Base-by-base conservation (phyloP, 2,888 invertebrate genomes). In the Laothoe populi region DNA sequence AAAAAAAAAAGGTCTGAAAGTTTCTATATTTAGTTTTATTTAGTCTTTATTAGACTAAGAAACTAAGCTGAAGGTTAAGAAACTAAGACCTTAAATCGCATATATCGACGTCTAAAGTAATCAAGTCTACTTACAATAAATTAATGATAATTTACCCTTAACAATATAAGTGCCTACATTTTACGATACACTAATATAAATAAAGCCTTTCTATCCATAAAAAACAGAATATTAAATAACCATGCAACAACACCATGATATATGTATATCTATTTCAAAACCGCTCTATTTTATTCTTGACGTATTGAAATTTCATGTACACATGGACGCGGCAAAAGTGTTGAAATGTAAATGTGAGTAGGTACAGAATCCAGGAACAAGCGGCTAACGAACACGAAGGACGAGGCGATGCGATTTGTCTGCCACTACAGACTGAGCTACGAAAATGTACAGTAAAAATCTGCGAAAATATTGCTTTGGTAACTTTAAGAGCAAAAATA, bases 381-480 rank as follows among this genome's bases (percentile, higher is more conserved):
- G 82, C 83, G 86, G 78, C 87, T 90, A 89, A 90, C 90, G 88
- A 90, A 88, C 83, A 74, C 72, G 78, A 74, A 79, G 78, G 75
- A 75, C 78, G 78, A 79, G 78, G 74, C 78, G 79, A 78, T 80
- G 81, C 82, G 82, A 87, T 85, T 86, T 85, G 77, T 79, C 81
- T 78, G 71, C 73, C 71, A 65, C 74, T 69, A 68, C 67, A 63
- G 72, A 69, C 68, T 62, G 57, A 53, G 46, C 46, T 62, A 46
- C 58, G 48, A 48, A 62, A 40, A n/a, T 10, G 24, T 40, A 21
- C 7, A 58, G 24, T 3, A 42, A 58, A 40, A 19, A 53, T 53
- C 35, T 19, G 11, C 3, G 10, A 2, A 35, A 16, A 31, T 1
- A 35, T 11, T 44, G 7, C 2, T 44, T 44, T 42, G n/a, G n/a